Base-by-base conservation (phyloP, 2,113 vertebrate species). In the Cyprinus carpio region DNA sequence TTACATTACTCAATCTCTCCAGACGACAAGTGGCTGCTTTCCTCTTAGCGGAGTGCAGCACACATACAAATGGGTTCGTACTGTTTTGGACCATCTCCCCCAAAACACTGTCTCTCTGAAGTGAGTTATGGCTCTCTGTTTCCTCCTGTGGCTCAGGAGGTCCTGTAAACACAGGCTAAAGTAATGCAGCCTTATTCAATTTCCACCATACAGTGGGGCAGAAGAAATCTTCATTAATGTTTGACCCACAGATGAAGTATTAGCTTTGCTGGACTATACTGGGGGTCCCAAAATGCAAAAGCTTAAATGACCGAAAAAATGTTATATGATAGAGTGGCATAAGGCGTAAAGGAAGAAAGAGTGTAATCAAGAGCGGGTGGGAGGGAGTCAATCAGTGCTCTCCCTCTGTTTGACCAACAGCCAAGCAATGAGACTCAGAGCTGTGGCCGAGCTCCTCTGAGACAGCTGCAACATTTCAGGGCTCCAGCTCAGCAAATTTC, bases 381-480 rank as follows among this genome's bases (percentile, higher is more conserved):
- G 92, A 72, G 92, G 90, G 92, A 93, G 91, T 91, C 92, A 93
- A 92, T 92, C 93, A 94, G 67, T 79, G 58, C 79, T 46, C 74
- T 88, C 77, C 62, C 67, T 74, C 46, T 91, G 91, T 90, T 94
- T 95, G 95, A 95, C 92, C 90, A 82, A 87, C 90, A 93, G 94
- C 94, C 95, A 96, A 92, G 90, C 91, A 90, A 87, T 93, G 93
- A 93, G 93, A 93, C 89, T 88, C 87, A 88, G 92, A 92, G 93
- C 92, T 92, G 75, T 75, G 93, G 93, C 92, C 92, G 92, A 93
- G 91, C 92, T 93, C 93, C 91, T 93, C 85, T 92, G 93, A 95
- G 95, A 96, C 96, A 97, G 96, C 96, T 96, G 96, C 93, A 96
- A 95, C 92, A 89, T 95, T 95, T 96, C 96, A 96, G 92, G 93